Conservation (phyloP, 30 jellyfish, hydroid and myxozoan genomes). For the Mastigias papua region DNA sequence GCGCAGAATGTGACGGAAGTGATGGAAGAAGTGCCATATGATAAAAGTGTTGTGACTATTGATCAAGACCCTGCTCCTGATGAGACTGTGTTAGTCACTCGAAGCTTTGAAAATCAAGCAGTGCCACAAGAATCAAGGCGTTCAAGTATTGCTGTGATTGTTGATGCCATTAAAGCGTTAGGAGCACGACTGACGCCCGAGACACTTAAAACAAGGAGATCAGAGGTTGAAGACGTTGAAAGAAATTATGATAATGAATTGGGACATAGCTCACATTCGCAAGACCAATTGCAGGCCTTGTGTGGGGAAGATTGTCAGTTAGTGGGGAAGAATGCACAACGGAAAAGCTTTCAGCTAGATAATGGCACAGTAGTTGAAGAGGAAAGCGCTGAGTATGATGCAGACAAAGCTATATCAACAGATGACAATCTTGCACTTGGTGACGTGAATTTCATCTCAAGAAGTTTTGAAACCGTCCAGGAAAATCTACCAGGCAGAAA, state of each 20-base stretch:
- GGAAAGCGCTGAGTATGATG: constrained; percentile 50
- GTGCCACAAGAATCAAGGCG: constrained; percentile 56
- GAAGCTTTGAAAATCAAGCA: constrained; percentile 69
- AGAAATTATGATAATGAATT: not conserved
- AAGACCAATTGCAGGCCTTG: not conserved
- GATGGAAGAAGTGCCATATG: constrained; percentile 59
- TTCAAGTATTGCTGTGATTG: constrained; percentile 60
- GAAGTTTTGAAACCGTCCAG: constrained; percentile 57
- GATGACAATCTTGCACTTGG: constrained; percentile 57
- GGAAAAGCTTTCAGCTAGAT: constrained; percentile 63
- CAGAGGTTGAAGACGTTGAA: not conserved
- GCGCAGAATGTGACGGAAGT: constrained; percentile 65
- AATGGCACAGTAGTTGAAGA: constrained; percentile 69
- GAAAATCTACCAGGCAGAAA: constrained; percentile 44
- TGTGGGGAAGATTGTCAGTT: not conserved
- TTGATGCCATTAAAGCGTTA: constrained; percentile 31
- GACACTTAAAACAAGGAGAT: not conserved
- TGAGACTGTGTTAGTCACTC: constrained; percentile 61
- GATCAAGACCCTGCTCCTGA: constrained; percentile 44
- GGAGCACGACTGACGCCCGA: constrained; percentile 47
- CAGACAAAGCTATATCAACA: constrained; percentile 42
- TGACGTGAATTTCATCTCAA: constrained; percentile 44
- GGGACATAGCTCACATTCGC: not conserved
- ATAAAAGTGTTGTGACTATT: constrained; percentile 28
- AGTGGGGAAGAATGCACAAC: constrained; percentile 9